Conservation (phyloP, 2,113 vertebrate species). For the Sus scrofa region T2T-Sscrofa CM000816.6:82535501-82536000, state of each 20-base stretch:
- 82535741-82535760: not conserved
- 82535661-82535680: slow-evolving; percentile 58
- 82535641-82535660: not conserved
- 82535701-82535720: not conserved
- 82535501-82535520: not conserved
- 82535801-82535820: not conserved
- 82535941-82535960: not conserved
- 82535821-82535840: not conserved
- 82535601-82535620: not conserved
- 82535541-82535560: not conserved
- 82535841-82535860: not conserved
- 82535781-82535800: not conserved
- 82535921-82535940: not conserved
- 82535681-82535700: slow-evolving; percentile 37
- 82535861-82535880: not conserved
- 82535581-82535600: not conserved
- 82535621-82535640: not conserved
- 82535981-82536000: not conserved
- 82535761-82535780: not conserved
- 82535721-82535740: not conserved
- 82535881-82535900: not conserved
- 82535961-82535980: not conserved
- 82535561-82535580: not conserved
- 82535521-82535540: slow-evolving; percentile 20
- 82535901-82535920: not conserved